Evolutionary conservation across 2,888 invertebrate genomes (phyloP), one percentile per base, ranked within the genome.

Genomic region (Amaurobius ferox): DNA sequence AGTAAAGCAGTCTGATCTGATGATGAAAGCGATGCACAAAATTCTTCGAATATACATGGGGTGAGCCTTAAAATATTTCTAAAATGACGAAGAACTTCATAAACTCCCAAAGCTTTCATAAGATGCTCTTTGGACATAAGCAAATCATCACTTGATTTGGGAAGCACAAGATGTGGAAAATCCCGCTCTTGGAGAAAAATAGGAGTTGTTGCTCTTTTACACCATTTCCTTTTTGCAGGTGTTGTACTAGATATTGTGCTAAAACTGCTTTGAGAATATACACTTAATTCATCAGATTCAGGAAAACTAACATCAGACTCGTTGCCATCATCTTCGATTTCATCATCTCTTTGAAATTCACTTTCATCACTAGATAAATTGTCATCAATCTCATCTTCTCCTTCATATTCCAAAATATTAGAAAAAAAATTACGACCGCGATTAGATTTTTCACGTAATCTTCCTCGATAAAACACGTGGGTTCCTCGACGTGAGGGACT

Each of bases 31-130:
- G 97, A 96, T 39, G 97, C 97, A 93, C 98, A 98, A 91, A 99
- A 96, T 92, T 99, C 99, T 93, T 99, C 99, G 91, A 99, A 95
- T 88, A 97, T 94, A 90, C 93, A 99, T 16, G 98, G 98, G 32
- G 98, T 98, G 68, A 99, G 93, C 87, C 98, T 94, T 32, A 99
- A 95, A 89, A 97, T 91, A 78, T 91, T 91, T 89, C 97, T 94
- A 92, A 98, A 99, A 91, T 98, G 96, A 89, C 98, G 93, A 73
- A 99, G 92, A 13, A 98, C 96, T 93, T 99, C 99, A 93, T 98
- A 99, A 86, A 99, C 94, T 89, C 96, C 95, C 87, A 97, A 93
- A 70, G 96, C 95, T 91, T 95, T 94, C 93, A 97, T 93, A 39
- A 96, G 94, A 90, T 95, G 93, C 90, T 95, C 94, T 90, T 94